Base-by-base conservation (phyloP, 2,888 invertebrate species). In the Drosophila lutescens region DNA sequence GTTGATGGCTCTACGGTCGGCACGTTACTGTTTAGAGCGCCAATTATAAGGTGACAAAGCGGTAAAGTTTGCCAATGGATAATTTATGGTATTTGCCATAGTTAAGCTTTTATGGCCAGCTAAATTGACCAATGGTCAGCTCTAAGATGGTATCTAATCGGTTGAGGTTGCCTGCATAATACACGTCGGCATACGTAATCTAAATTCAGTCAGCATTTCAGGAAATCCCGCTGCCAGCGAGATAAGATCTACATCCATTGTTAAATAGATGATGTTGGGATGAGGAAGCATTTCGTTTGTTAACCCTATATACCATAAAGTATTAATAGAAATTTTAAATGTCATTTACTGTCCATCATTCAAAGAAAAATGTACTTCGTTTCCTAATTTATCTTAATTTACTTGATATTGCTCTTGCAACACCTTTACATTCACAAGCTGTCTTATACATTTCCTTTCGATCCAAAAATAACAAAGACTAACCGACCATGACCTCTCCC, bases 101-200 rank as follows among this genome's bases (percentile, higher is more conserved):
- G 32, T 41, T 47, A 40, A 38, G 8, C n/a, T 7, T 72, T 62
- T 72, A 72, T 32, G 62, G 23, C 50, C 62, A 38, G n/a, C 36
- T 43, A 41, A 43, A 50, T 43, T 70, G 38, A 32, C 30, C 69
- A 51, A 46, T 26, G 54, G 36, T 70, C 72, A 32, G 36, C 41
- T 13, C 54, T 43, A 30, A 44, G 63, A 60, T 66, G 41, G 34
- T 69, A 76, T 76, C 76, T 76, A 51, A 78, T 65, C 76, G 38
- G 10, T 34, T 10, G 15, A 34, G n/a, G 68, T 32, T 20, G n/a
- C 38, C 38, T 38, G 41, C 12, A 40, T 17, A 49, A 38, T 23
- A 41, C 17, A 41, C n/a, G 40, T 32, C 34, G 17, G n/a, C 9
- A 30, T 30, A 34, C n/a, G 9, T 47, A 67, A 66, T 55, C 68